Evolutionary conservation across 2,797 vertebrate species (phyloP).

Genomic region (Dallia pectoralis): DNA sequence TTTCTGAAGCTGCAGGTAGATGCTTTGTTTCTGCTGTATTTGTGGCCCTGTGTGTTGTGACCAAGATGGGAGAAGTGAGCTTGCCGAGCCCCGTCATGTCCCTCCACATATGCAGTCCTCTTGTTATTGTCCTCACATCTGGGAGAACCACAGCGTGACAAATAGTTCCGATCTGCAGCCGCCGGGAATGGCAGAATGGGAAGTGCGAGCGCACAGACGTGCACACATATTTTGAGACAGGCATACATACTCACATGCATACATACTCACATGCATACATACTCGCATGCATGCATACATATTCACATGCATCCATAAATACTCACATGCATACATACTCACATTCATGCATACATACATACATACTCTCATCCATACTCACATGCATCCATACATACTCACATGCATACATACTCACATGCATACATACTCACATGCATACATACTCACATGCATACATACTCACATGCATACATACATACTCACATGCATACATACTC

Average conservation of each 20-base stretch:
- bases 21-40: neutral
- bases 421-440: no score
- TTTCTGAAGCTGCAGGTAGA: neutral
- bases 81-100: neutral
- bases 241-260: no score
- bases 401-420: no score
- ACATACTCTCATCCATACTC: no score
- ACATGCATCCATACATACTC: no score
- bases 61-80: neutral
- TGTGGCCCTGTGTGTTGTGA: neutral
- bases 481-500: no score
- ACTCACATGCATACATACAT: neutral
- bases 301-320: neutral
- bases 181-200: neutral
- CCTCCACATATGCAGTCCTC: neutral
- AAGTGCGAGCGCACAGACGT: neutral
- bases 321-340: neutral
- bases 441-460: no score
- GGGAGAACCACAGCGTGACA: neutral
- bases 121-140: neutral
- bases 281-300: neutral
- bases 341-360: no score
- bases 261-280: no score
- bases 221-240: neutral
- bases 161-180: conserved; percentile 1